These are phyloP conservation scores for Piaya cayana DNA, from an alignment of 2,113 vertebrate species.

Conservation along the genomic window DNA sequence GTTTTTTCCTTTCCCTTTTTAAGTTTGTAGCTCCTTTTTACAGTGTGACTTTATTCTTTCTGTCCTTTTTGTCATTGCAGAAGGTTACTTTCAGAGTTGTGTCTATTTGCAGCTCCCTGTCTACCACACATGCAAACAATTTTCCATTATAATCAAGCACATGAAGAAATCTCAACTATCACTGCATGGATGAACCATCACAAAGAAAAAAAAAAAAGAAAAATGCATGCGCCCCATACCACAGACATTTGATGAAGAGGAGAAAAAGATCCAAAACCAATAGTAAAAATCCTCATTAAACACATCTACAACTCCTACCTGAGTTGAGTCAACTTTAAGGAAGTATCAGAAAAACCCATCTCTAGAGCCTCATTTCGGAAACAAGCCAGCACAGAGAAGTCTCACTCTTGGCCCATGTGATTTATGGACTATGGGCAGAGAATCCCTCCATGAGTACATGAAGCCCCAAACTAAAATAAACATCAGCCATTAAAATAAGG, in stretches of 20 bases:
- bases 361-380: slow-evolving; percentile 1
- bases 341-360: neutral
- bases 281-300: neutral
- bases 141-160: neutral
- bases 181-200: neutral
- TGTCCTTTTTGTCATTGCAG: neutral
- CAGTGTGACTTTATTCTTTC: neutral
- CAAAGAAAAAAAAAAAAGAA: neutral
- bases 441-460: neutral
- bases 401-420: neutral
- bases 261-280: neutral
- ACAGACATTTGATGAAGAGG: neutral
- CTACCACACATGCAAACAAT: neutral
- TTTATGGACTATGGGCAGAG: slow-evolving; percentile 30
- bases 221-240: neutral
- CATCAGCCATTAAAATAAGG: slow-evolving; percentile 52
- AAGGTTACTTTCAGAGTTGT: neutral
- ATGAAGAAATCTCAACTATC: neutral
- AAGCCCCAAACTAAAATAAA: slow-evolving; percentile 69
- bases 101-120: neutral
- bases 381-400: neutral
- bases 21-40: neutral
- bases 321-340: neutral
- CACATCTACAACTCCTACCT: neutral
- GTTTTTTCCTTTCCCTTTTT: neutral